Evolutionary conservation across 2,888 invertebrate species (phyloP), one percentile per base, ranked within the genome.

Genomic region (Boloria euphrosyne): DNA sequence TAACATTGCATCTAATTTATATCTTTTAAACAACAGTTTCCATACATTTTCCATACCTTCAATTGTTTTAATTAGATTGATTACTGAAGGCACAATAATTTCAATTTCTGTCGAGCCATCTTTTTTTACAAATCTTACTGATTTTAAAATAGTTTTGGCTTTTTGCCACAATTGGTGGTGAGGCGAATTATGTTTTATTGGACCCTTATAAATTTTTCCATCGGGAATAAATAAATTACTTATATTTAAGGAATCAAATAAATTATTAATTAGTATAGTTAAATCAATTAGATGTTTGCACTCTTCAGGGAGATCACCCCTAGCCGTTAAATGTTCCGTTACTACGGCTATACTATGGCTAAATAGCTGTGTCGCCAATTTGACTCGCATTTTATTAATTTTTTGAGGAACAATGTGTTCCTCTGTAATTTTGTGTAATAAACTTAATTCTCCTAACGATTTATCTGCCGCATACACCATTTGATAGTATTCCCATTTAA

Each of bases 151-250:
- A 18, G 52, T 43, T 47, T 62, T 57, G 14, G 66, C 64, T 18
- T 61, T 43, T 49, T 57, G 22, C 60, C 69, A 69, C 18, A 69
- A 44, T 14, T 66, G 13, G 27, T 69, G 63, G 17, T 69, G 66
- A 4, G 57, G 47, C 7, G 63, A 61, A 43, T 62, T 63, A 7
- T 51, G 10, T 50, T 55, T 65, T 17, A 68, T 54, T 53, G 65
- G 18, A 0, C 69, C 70, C 61, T 63, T 74, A 65, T 62, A 73
- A 10, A 70, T 71, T 69, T 74, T 72, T 0, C 71, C 71, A 55
- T 71, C 63, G 4, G 65, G 65, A n/a, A 68, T 17, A 50, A 14
- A 47, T 10, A 49, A 31, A 14, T 3, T 50, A 16, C 50, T 60
- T n/a, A 50, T 16, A 38, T 50, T 60, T 38, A 60, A 13, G 16